These are phyloP conservation scores for Mesochorus sp. DNA, from an alignment of 2,888 invertebrate species.

Conservation along the genomic window DNA sequence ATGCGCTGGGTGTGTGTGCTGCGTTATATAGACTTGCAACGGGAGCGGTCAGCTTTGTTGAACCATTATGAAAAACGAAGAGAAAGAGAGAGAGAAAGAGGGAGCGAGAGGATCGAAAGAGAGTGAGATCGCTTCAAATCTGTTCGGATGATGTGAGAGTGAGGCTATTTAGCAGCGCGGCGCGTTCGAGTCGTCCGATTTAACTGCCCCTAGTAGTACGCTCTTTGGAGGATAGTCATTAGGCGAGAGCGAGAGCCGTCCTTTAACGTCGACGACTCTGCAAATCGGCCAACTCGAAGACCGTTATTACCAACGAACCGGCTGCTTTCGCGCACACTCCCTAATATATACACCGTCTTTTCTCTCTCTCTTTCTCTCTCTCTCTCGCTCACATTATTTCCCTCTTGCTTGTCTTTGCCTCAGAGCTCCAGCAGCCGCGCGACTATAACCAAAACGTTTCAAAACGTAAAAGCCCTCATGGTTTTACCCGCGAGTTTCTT, in stretches of 20 bases:
- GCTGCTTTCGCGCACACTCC: conserved; percentile 41
- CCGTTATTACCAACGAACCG: conserved; percentile 62
- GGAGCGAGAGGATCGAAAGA: conserved; percentile 15
- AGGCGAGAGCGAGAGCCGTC: conserved; percentile 58
- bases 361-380: conserved; percentile 13
- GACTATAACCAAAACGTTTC: conserved; percentile 17
- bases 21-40: conserved; percentile 30
- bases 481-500: conserved; percentile 1
- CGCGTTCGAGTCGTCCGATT: conserved; percentile 57
- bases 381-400: neutral
- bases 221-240: conserved; percentile 63
- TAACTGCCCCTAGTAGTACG: conserved; percentile 61
- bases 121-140: conserved; percentile 45
- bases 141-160: conserved; percentile 38
- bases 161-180: conserved; percentile 57
- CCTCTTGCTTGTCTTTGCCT: conserved; percentile 28
- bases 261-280: conserved; percentile 61
- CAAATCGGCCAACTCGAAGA: conserved; percentile 62
- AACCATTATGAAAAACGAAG: conserved; percentile 50
- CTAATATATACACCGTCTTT: conserved; percentile 17
- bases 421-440: neutral
- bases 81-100: conserved; percentile 27
- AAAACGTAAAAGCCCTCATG: conserved; percentile 28
- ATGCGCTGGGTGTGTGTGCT: conserved; percentile 28
- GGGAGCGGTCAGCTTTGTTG: conserved; percentile 56